Conservation (phyloP, 53 echinoderm and acorn worm genomes). For the Stichopus horrens region DNA sequence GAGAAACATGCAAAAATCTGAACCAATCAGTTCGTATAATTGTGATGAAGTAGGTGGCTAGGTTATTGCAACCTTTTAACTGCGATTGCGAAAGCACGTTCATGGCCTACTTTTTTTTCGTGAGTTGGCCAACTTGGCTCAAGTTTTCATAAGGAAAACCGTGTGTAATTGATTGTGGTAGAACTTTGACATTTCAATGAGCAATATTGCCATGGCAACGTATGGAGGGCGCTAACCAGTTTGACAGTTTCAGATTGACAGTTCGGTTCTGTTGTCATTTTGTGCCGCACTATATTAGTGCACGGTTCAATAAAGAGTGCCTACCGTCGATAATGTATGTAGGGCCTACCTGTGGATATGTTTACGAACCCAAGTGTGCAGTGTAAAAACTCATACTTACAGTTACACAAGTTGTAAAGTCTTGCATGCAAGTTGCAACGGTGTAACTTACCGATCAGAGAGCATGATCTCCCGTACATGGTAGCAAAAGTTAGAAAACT, state of each 20-base stretch:
- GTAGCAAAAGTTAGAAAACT: too few species aligned
- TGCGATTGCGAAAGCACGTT: neutral
- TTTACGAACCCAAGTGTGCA: too few species aligned
- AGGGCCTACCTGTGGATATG: too few species aligned
- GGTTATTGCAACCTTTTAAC: neutral
- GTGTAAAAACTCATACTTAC: too few species aligned
- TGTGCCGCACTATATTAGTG: neutral
- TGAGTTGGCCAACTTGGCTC: neutral
- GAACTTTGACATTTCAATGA: slow-evolving; percentile 18
- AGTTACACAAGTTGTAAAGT: too few species aligned
- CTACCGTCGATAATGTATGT: too few species aligned
- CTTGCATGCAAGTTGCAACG: too few species aligned
- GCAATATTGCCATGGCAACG: slow-evolving; percentile 1
- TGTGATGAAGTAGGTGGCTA: neutral
- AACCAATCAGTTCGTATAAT: neutral
- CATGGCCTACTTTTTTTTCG: slow-evolving; percentile 12
- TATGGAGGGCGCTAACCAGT: slow-evolving; percentile 14
- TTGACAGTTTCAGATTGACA: slow-evolving; percentile 18
- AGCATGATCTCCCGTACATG: too few species aligned
- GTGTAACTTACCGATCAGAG: too few species aligned
- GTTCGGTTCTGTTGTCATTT: slow-evolving; percentile 8
- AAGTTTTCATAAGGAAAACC: neutral
- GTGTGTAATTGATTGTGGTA: slow-evolving; percentile 10
- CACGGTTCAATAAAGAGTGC: neutral
- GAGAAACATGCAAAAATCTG: neutral